A percentile compares a stretch with the other conserved stretches of the same genome.
phyloP scores from a whole-genome alignment of 1,140 invertebrate genomes.

The Drosophila teissieri region DNA sequence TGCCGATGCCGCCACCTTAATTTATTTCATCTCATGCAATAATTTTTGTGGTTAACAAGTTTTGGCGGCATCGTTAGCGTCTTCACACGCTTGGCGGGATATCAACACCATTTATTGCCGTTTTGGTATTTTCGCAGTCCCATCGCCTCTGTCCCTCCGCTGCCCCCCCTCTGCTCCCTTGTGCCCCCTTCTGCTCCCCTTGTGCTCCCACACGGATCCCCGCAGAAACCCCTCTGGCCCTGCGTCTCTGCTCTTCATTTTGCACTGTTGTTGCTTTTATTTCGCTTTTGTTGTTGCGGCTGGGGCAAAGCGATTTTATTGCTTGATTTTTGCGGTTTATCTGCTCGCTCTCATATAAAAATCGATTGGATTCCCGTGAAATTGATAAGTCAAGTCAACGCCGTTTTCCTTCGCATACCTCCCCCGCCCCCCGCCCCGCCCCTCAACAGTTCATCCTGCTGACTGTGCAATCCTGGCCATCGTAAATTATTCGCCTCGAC shows the following conservation, averaged over 20 bases:
- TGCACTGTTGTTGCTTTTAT: constrained; percentile 45
- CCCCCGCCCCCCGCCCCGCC: neutral
- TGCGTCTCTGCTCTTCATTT: constrained; percentile 70
- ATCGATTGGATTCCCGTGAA: constrained; percentile 84
- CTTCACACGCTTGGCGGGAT: constrained; percentile 84
- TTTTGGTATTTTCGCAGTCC: constrained; percentile 77
- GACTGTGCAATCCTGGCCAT: constrained; percentile 40
- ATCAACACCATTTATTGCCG: constrained; percentile 84
- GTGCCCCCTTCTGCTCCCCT: constrained; percentile 3
- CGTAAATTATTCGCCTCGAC: constrained; percentile 83
- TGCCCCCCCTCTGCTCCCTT: neutral
- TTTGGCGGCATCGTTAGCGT: constrained; percentile 84
- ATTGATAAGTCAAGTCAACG: constrained; percentile 84
- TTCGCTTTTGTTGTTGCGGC: constrained; percentile 37
- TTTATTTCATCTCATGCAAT: constrained; percentile 84
- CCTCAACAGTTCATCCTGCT: neutral
- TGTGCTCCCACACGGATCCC: neutral
- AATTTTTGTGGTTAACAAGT: constrained; percentile 84
- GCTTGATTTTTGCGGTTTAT: constrained; percentile 83
- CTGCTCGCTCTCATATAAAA: constrained; percentile 82
- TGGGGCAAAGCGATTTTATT: constrained; percentile 70
- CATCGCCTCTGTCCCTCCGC: constrained; percentile 42
- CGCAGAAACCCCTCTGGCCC: constrained; percentile 6
- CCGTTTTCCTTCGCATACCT: constrained; percentile 15
- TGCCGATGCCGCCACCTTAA: constrained; percentile 78